These are phyloP conservation scores for Rhagium mordax DNA, from an alignment of 2,888 invertebrate genomes.

Conservation along the genomic window DNA sequence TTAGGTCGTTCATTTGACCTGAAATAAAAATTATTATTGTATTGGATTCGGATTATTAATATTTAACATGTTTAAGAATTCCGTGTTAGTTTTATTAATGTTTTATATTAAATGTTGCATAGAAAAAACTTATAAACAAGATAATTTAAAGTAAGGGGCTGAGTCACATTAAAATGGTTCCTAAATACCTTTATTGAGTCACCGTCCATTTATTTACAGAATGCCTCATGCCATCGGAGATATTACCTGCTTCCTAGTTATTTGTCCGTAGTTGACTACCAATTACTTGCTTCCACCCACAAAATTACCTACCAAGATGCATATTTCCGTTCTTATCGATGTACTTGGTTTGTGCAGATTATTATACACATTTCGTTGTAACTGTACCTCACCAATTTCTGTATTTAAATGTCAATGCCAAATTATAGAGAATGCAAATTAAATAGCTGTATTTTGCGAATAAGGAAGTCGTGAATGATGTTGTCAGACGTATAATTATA, in stretches of 20 bases:
- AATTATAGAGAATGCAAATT: slow-evolving; percentile 24
- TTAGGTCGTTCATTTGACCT: too few relatives aligned
- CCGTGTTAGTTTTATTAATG: too few relatives aligned
- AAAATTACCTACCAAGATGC: slow-evolving; percentile 25
- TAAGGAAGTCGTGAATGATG: slow-evolving; percentile 23
- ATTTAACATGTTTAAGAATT: too few relatives aligned
- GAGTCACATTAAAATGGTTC: background rate
- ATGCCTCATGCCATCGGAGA: background rate
- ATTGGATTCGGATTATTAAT: too few relatives aligned
- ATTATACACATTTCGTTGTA: slow-evolving; percentile 22
- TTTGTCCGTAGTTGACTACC: slow-evolving; percentile 11
- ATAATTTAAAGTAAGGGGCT: background rate
- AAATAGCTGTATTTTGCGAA: slow-evolving; percentile 21
- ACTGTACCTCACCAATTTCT: slow-evolving; percentile 23
- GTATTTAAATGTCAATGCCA: slow-evolving; percentile 31
- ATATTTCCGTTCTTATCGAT: slow-evolving; percentile 27
- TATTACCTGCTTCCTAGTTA: slow-evolving; percentile 19
- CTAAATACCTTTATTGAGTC: background rate
- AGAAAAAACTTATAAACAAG: background rate
- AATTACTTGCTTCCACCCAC: slow-evolving; percentile 9
- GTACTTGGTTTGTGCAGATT: slow-evolving; percentile 4
- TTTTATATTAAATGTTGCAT: too few relatives aligned
- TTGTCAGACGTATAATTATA: slow-evolving; percentile 1
- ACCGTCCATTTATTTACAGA: background rate
- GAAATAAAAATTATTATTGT: too few relatives aligned